phyloP scores from a whole-genome alignment of 2,888 invertebrate genomes.

The Eristalis tenax region DNA sequence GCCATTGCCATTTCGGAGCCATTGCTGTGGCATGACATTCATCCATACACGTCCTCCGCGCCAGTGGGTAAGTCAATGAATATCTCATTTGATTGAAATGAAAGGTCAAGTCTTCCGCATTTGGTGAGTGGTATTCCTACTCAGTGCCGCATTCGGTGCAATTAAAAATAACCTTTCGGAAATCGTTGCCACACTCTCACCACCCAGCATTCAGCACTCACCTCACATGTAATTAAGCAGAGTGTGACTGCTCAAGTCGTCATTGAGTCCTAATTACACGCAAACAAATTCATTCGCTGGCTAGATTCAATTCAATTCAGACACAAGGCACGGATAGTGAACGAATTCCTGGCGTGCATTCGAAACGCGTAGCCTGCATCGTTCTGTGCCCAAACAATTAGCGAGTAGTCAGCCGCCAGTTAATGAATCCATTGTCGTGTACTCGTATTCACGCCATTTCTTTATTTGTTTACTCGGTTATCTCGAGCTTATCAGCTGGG shows the following conservation, averaged over 20 bases:
- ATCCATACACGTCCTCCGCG: no score
- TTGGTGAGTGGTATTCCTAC: not conserved
- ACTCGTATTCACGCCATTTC: conserved; percentile 50
- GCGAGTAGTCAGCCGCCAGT: conserved; percentile 20
- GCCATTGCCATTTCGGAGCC: no score
- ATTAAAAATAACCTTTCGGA: not conserved
- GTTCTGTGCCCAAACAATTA: conserved; percentile 24
- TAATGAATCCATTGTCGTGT: conserved; percentile 41
- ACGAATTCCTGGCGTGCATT: not conserved
- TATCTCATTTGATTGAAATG: not conserved
- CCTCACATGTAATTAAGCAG: not conserved
- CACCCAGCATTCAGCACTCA: not conserved
- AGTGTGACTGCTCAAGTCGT: not conserved
- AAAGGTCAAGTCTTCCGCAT: not conserved
- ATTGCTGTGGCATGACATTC: no score
- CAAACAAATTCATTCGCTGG: not conserved
- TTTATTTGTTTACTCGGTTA: conserved; percentile 46
- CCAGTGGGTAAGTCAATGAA: not conserved
- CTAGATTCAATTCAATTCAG: no score
- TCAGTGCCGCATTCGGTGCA: not conserved
- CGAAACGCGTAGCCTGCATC: not conserved
- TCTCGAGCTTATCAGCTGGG: conserved; percentile 29
- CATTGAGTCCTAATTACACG: not conserved
- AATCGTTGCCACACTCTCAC: not conserved
- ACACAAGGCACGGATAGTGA: no score